Conservation (phyloP, 2,888 invertebrate species). For the Amphipoea oculea region DNA sequence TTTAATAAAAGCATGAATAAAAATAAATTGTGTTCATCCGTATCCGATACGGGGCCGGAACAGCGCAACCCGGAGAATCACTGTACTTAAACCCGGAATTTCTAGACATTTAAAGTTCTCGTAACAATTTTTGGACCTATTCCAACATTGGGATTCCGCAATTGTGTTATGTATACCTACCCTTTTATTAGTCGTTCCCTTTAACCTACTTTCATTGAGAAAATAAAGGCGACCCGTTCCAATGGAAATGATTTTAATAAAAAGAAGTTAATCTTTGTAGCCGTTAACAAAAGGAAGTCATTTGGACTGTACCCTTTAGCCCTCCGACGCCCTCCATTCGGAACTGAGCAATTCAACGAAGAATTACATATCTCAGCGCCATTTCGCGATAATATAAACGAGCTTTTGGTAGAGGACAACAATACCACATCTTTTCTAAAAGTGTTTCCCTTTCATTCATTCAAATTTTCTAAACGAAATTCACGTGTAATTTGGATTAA, state of each 20-base stretch:
- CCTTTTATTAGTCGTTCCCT: constrained; percentile 48
- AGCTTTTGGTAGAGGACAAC: constrained; percentile 23
- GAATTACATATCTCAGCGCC: constrained; percentile 66
- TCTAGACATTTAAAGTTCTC: constrained; percentile 52
- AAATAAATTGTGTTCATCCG: constrained; percentile 54
- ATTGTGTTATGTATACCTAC: constrained; percentile 49
- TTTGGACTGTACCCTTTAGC: constrained; percentile 60
- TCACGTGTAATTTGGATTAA: neutral
- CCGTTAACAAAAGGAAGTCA: constrained; percentile 65
- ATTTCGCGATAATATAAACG: constrained; percentile 53
- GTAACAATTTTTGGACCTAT: constrained; percentile 59
- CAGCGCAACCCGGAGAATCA: constrained; percentile 41
- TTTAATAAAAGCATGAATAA: constrained; percentile 47
- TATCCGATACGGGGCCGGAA: constrained; percentile 30
- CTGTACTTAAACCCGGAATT: constrained; percentile 61
- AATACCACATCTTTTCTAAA: constrained; percentile 1
- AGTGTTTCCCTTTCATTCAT: constrained; percentile 8
- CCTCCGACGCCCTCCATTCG: constrained; percentile 52
- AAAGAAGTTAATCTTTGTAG: constrained; percentile 66
- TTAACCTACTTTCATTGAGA: constrained; percentile 50
- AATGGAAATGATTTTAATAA: constrained; percentile 67
- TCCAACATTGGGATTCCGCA: constrained; percentile 60
- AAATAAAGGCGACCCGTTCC: constrained; percentile 56
- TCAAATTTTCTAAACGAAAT: neutral
- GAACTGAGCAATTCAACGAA: constrained; percentile 59